Base-by-base conservation (phyloP, 2,113 vertebrate genomes). In the Pelvicachromis taeniatus region DNA sequence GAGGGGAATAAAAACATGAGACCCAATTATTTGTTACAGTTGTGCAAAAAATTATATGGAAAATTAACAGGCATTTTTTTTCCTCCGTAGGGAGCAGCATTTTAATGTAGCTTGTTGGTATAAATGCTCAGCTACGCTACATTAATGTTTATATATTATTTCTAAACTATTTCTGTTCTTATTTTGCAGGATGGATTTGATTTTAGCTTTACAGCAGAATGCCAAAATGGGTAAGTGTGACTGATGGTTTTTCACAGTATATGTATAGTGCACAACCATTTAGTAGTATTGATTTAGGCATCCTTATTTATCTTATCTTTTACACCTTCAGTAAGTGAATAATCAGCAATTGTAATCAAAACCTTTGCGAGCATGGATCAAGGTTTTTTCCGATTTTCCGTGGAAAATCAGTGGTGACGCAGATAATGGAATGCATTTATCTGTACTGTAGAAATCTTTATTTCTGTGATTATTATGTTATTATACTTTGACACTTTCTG, bases 161-260 rank as follows among this genome's bases (percentile, higher is more conserved):
- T 52, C 26, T 75, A 31, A 50, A 75, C 12, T n/a, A 13, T 50
- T 50, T 23, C 58, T 82, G 13, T 79, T 3, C 78, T 78, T 81
- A 12, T 80, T 83, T 91, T 88, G 8, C 88, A 95, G 95, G 91
- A 90, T 59, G 86, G 17, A 35, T 56, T 90, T 84, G 81, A 90
- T 61, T 35, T 78, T 21, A 35, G 14, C 40, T 59, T 81, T 48
- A 16, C 75, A 29, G 58, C 86, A 14, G 65, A 87, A 26, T 10
- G 2, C 14, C 89, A 87, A 53, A 90, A 85, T 42, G 23, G 56
- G 95, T 94, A 90, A 94, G 94, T 90, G 26, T 88, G 59, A 13
- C 1, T 2, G 6, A 7, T 10, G 1, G 35, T 59, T 33, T 33
- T 63, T 81, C 9, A 81, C 14, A 17, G 53, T 9, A 35, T 65